Percentiles rank a stretch among this genome's conserved stretches.
These are phyloP conservation scores for Porites evermanni DNA, from an alignment of 92 coral and sea anemone species.

Conservation along the genomic window DNA sequence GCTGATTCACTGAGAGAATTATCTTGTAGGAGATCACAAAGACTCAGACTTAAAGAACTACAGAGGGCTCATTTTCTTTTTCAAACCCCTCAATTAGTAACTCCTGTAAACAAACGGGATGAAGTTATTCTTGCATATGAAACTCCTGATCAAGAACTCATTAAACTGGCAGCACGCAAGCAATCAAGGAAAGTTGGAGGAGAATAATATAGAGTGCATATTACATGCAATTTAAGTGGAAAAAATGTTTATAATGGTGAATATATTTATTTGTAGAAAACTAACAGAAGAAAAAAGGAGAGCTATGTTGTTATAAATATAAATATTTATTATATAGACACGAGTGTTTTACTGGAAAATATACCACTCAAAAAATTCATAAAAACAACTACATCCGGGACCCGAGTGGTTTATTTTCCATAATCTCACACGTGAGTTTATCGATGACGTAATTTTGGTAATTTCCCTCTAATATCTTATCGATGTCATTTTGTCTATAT, in stretches of 20 bases:
- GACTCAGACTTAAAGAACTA: constrained; percentile 25
- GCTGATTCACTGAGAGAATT: neutral
- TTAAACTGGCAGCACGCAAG: constrained; percentile 8
- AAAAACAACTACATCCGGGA: too few species aligned
- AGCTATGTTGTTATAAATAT: too few species aligned
- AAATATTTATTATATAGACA: too few species aligned
- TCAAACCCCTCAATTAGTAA: constrained; percentile 11
- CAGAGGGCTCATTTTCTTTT: constrained; percentile 39
- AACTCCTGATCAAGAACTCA: constrained; percentile 49
- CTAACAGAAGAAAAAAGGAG: too few species aligned
- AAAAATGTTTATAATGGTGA: neutral
- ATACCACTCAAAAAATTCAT: too few species aligned
- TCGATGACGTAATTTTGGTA: too few species aligned
- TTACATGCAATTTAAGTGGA: neutral
- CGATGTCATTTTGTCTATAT: too few species aligned
- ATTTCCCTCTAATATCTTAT: too few species aligned
- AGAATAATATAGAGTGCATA: neutral
- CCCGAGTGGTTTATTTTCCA: too few species aligned
- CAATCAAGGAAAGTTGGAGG: neutral
- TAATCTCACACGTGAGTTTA: too few species aligned
- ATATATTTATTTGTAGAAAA: neutral
- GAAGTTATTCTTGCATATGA: constrained; percentile 35
- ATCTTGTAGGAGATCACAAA: constrained; percentile 35
- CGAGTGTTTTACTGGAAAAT: too few species aligned
- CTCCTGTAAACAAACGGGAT: constrained; percentile 14